A percentile compares a stretch with the other conserved stretches of the same genome.
Conservation (phyloP, 2,797 vertebrate species). For the Meda fulgida region DNA sequence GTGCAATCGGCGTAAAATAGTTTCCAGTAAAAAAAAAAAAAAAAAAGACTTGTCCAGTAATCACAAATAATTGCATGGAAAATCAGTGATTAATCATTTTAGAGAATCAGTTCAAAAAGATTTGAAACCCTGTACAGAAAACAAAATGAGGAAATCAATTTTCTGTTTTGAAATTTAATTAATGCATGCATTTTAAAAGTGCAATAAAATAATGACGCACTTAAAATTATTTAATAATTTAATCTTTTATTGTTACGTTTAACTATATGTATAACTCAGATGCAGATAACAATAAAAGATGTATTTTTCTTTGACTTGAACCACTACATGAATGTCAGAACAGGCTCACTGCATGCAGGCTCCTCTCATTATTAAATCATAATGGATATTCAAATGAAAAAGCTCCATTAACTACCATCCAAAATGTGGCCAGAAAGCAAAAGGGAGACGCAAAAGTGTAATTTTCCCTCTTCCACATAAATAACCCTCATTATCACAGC, state of each 20-base stretch:
- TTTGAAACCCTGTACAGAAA: neutral
- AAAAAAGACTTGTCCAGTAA: neutral
- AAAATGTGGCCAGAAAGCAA: neutral
- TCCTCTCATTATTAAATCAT: neutral
- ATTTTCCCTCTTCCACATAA: neutral
- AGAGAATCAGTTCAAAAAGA: neutral
- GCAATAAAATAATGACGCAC: no score
- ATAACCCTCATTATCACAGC: slow-evolving; percentile 21
- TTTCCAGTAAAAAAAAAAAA: neutral
- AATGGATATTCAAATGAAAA: neutral
- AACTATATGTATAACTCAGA: neutral
- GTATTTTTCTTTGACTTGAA: neutral
- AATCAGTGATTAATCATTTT: neutral
- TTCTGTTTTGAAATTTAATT: neutral
- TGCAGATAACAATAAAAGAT: neutral
- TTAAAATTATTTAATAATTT: neutral
- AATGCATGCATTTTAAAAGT: neutral
- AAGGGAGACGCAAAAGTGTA: neutral
- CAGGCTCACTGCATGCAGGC: no score
- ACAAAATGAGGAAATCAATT: neutral
- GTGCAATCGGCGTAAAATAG: neutral
- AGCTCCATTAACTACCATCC: neutral
- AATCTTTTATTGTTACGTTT: neutral
- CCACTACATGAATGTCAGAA: neutral
- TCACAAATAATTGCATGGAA: neutral